Evolutionary conservation across 2,888 invertebrate genomes (phyloP), one percentile per base, ranked within the genome.

Genomic region (Oscheius sp.): DNA sequence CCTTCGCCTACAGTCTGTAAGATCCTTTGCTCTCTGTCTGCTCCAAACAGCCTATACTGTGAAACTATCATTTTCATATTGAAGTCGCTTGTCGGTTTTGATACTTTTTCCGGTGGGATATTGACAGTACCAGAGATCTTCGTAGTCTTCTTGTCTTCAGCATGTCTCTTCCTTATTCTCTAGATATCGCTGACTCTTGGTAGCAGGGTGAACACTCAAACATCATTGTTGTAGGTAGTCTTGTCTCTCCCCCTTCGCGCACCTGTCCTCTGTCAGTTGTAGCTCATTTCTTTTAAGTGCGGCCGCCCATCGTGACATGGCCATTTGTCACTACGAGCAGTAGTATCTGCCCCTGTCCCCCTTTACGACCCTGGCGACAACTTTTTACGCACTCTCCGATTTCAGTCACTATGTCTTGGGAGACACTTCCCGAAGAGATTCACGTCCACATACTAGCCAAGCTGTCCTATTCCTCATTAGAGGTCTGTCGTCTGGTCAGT

Each of bases 281-380:
- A 29, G 47, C 63, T 63, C 63, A 48, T 47, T 50, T 48, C 63
- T 48, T 63, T 63, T 29, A 47, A 48, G 10, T 11, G 63, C 63
- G 48, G 63, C 63, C 63, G 63, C 63, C 63, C 21, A 21, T 21
- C 47, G 42, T 42, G 63, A 63, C 50, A 63, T 50, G 63, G 47
- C 48, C 63, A 63, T 50, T 63, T 63, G 63, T 63, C 63, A 63
- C 48, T 48, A 42, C 42, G 42, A 48, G 48, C 63, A 47, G 21
- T 63, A 32, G 63, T 63, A 63, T 29, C 63, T 63, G 50, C 29
- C 63, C 37, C 35, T 60, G 32, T 29, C 32, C 60, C 21, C 48
- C 42, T 60, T 60, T 60, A 35, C 37, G 60, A 35, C 42, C 37
- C 3, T 13, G 2, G 13, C 37, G 60, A 60, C 60, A 60, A 11